phyloP scores from a whole-genome alignment of 2,888 invertebrate genomes.

The Eristalis intricaria region DNA sequence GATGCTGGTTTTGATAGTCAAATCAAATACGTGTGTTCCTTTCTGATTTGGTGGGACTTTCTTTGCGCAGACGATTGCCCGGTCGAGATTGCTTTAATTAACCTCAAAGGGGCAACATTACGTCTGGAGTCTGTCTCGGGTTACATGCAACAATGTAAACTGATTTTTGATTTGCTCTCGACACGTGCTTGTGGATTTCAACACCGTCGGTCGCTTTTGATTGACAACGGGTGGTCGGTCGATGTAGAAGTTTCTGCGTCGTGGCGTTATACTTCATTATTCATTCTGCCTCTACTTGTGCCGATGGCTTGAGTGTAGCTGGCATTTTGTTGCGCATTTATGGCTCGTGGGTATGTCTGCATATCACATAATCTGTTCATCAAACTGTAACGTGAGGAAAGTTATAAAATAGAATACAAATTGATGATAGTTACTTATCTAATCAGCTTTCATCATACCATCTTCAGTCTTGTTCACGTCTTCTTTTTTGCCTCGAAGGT shows the following conservation, averaged over 20 bases:
- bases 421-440: background rate
- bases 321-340: background rate
- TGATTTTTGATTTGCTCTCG: background rate
- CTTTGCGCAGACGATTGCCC: background rate
- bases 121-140: background rate
- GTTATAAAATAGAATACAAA: background rate
- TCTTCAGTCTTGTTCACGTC: background rate
- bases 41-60: background rate
- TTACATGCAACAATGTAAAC: background rate
- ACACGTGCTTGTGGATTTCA: constrained; percentile 28
- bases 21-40: background rate
- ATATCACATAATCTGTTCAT: background rate
- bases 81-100: background rate
- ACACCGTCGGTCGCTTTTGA: constrained; percentile 12
- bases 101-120: background rate
- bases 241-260: background rate
- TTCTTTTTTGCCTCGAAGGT: background rate
- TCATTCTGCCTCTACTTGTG: background rate
- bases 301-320: background rate
- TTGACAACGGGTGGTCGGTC: constrained; percentile 28
- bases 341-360: background rate
- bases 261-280: background rate
- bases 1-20: constrained; percentile 15
- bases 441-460: background rate
- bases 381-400: background rate